These are phyloP conservation scores for Iguana delicatissima DNA, from an alignment of 2,797 vertebrate species.

Conservation along the genomic window DNA sequence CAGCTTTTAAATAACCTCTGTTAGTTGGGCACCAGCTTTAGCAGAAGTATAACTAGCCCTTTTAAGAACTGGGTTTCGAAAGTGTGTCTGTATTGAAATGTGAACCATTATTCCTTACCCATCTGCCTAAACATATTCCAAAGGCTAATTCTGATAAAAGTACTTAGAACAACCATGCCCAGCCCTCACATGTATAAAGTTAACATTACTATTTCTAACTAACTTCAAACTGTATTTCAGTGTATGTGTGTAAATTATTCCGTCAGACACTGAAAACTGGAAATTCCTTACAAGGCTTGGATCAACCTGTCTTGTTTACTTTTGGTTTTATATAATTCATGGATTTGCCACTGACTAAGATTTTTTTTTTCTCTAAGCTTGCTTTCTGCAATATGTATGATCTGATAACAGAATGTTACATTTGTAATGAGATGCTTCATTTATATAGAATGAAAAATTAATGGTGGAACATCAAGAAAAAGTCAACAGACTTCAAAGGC, in stretches of 20 bases:
- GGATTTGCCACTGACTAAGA: conserved; percentile 20
- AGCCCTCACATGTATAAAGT: neutral
- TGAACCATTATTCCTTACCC: neutral
- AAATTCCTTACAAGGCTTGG: conserved; percentile 25
- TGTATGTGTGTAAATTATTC: too few relatives aligned
- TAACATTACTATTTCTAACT: neutral
- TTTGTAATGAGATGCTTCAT: conserved; percentile 58
- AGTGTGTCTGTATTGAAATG: neutral
- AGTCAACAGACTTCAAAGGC: conserved; percentile 87
- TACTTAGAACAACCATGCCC: neutral
- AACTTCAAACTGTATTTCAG: conserved; percentile 9
- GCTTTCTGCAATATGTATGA: conserved; percentile 5
- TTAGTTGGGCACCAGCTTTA: neutral
- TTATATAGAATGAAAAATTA: conserved; percentile 87
- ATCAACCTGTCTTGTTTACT: conserved; percentile 13
- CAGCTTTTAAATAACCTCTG: neutral
- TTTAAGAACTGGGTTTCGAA: neutral
- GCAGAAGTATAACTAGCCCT: neutral
- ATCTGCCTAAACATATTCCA: neutral
- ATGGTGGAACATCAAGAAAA: conserved; percentile 88
- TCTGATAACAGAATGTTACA: conserved; percentile 46
- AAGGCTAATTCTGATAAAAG: neutral
- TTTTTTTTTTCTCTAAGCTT: neutral
- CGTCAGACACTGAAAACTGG: conserved; percentile 19
- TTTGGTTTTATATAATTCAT: conserved; percentile 25